Percentiles rank a stretch among this genome's conserved stretches.
Evolutionary conservation across 2,888 invertebrate genomes (phyloP).

Genomic region (Habroteleia sp.): DNA sequence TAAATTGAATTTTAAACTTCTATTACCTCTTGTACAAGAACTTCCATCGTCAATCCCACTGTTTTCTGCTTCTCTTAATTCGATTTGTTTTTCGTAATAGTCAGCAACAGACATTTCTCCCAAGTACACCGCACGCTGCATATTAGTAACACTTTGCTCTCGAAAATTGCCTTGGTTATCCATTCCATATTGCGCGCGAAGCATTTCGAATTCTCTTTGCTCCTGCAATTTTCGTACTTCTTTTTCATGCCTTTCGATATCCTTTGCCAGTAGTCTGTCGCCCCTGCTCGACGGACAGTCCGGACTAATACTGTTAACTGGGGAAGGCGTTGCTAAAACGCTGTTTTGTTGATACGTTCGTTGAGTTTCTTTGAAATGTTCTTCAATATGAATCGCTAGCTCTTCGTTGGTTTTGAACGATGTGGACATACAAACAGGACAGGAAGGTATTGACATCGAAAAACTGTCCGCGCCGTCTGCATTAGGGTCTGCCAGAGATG

Average conservation of each 20-base stretch:
- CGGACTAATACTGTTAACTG: constrained; percentile 76
- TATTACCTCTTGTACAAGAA: constrained; percentile 89
- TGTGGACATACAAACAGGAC: constrained; percentile 81
- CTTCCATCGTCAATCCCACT: constrained; percentile 91
- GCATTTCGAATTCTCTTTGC: constrained; percentile 90
- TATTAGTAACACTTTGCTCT: constrained; percentile 89
- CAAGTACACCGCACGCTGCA: constrained; percentile 91
- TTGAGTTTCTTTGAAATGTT: constrained; percentile 85
- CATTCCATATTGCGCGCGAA: constrained; percentile 93
- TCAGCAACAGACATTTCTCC: constrained; percentile 93
- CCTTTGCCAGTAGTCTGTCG: constrained; percentile 82
- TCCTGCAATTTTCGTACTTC: constrained; percentile 88
- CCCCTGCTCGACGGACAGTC: constrained; percentile 77
- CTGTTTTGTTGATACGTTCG: constrained; percentile 48
- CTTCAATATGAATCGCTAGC: constrained; percentile 89
- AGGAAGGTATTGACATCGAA: constrained; percentile 77
- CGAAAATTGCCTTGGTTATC: constrained; percentile 91
- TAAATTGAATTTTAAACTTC: neutral
- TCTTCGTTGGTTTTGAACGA: constrained; percentile 82
- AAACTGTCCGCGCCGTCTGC: constrained; percentile 76
- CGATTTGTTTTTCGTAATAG: constrained; percentile 91
- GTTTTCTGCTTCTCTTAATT: constrained; percentile 88
- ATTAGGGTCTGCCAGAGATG: constrained; percentile 68
- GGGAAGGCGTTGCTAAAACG: constrained; percentile 74
- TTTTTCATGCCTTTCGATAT: constrained; percentile 83